Base-by-base conservation (phyloP, 1,140 invertebrate genomes). In the Cydia splendana region DNA sequence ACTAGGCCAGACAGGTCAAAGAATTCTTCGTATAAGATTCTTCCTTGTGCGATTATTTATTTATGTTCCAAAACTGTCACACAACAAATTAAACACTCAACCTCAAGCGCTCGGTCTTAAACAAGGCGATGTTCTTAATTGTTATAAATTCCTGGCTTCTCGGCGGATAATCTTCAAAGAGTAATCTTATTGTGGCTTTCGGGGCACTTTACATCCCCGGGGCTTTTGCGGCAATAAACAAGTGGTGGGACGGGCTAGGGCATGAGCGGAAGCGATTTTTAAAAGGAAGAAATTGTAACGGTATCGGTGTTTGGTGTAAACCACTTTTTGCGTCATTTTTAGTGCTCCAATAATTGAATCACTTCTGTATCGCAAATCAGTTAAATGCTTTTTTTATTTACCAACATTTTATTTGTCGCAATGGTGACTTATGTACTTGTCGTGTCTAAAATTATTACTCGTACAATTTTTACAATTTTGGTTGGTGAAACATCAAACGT, bases 161-260 rank as follows among this genome's bases (percentile, higher is more conserved):
- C 34, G 65, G 30, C 28, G 67, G 67, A 71, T 71, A 71, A 71
- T 71, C 67, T 71, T 38, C 67, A 38, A 38, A 38, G 67, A 71
- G 67, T 71, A 71, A 71, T 71, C 30, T 71, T 71, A 45, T 71
- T 71, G 67, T 71, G 67, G 67, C 65, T 34, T 69, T 38, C 65
- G 67, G 28, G 28, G 30, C 34, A 71, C 67, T 71, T 71, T 71
- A 38, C 67, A 71, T 71, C 67, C 67, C 34, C 9, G 67, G 30
- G 67, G 65, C 24, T 69, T 42, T 71, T 71, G 67, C n/a, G 67
- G 67, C 67, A 38, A 38, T 38, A 38, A 67, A 67, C 65, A 67
- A 67, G 65, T 34, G 65, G 30, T 20, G n/a, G 62, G 28, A 0
- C 12, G 67, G n/a, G 0, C 30, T 18, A 10, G 42, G 67, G 30